phyloP scores from a whole-genome alignment of 2,888 invertebrate genomes.

The Drosophila emarginata region DNA sequence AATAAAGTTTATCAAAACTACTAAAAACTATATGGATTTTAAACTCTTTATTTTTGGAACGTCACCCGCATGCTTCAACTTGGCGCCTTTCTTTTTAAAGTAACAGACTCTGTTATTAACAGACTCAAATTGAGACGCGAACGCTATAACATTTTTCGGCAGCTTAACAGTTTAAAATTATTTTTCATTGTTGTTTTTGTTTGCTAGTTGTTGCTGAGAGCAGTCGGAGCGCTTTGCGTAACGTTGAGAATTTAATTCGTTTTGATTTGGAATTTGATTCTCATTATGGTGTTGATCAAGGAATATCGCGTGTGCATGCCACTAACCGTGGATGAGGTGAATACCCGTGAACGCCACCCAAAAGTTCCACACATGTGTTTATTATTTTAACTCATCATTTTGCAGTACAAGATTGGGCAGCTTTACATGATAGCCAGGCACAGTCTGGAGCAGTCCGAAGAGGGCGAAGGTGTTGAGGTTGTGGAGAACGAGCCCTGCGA shows the following conservation, averaged over 20 bases:
- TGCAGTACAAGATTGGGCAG: constrained; percentile 94
- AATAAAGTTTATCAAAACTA: too few relatives aligned
- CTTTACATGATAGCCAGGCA: constrained; percentile 97
- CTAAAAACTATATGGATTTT: too few relatives aligned
- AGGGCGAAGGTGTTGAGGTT: constrained; percentile 96
- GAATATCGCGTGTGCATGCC: constrained; percentile 97
- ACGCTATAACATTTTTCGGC: not conserved
- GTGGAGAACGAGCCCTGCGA: constrained; percentile 91
- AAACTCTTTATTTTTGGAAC: too few relatives aligned
- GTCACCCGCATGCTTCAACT: too few relatives aligned
- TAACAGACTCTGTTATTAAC: too few relatives aligned
- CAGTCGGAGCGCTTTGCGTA: constrained; percentile 43
- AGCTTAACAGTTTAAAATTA: not conserved
- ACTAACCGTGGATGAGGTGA: constrained; percentile 94
- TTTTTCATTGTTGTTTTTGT: constrained; percentile 22
- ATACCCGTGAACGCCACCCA: not conserved
- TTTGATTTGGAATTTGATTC: constrained; percentile 12
- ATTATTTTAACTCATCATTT: constrained; percentile 23
- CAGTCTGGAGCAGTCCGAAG: constrained; percentile 94
- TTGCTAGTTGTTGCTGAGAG: constrained; percentile 14
- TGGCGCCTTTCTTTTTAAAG: too few relatives aligned
- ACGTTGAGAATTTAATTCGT: constrained; percentile 44
- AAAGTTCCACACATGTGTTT: not conserved
- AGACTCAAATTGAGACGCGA: too few relatives aligned
- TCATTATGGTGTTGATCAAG: constrained; percentile 90